These are phyloP conservation scores for Drosophila serrata DNA, from an alignment of 1,140 invertebrate species.

Conservation along the genomic window DNA sequence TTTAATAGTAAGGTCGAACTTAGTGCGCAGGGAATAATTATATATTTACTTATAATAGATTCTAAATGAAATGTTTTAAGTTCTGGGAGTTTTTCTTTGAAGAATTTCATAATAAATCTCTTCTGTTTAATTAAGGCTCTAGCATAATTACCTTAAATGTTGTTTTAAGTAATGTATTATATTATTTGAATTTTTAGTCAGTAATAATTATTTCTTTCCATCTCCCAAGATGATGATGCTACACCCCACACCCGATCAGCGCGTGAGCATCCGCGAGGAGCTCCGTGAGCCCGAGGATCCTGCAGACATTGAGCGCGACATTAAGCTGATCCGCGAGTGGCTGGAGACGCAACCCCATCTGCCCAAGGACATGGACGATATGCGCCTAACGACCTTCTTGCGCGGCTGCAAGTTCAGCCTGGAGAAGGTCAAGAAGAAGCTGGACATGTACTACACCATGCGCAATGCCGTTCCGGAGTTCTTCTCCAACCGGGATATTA, in stretches of 20 bases:
- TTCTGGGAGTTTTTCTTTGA: neutral
- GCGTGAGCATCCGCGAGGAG: constrained; percentile 90
- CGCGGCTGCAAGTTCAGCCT: constrained; percentile 93
- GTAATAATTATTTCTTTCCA: too few relatives aligned
- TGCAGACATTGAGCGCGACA: constrained; percentile 88
- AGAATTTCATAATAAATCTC: neutral
- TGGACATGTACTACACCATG: constrained; percentile 93
- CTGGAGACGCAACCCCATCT: constrained; percentile 90
- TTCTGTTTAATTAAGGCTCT: too few relatives aligned
- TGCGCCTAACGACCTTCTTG: constrained; percentile 91
- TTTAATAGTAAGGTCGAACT: neutral
- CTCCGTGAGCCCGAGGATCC: constrained; percentile 90
- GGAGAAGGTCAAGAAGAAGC: constrained; percentile 92
- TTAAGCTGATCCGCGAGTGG: constrained; percentile 90
- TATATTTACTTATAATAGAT: too few relatives aligned
- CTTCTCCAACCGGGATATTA: constrained; percentile 91
- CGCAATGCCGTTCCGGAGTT: constrained; percentile 93
- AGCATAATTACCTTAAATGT: too few relatives aligned
- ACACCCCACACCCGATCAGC: constrained; percentile 91
- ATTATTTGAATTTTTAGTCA: too few relatives aligned
- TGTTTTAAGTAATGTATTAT: too few relatives aligned
- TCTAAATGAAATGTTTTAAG: neutral
- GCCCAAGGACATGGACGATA: constrained; percentile 88
- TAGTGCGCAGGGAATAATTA: neutral
- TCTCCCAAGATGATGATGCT: constrained; percentile 89